These are phyloP conservation scores for Tetrao urogallus DNA, from an alignment of 2,113 vertebrate species.

Conservation along the genomic window DNA sequence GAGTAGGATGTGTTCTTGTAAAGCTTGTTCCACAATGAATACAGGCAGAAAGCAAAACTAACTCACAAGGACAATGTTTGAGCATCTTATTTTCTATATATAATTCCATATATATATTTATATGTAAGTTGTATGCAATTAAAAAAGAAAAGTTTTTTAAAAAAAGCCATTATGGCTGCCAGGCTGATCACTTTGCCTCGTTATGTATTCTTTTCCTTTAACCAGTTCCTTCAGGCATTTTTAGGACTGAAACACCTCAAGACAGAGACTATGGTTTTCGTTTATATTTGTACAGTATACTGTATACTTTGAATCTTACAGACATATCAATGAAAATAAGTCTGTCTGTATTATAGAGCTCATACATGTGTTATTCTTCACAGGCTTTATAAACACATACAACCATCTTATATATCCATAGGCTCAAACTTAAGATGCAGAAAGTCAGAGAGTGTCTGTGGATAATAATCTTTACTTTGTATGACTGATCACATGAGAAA, in stretches of 20 bases:
- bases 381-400: background rate
- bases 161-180: background rate
- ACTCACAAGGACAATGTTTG: background rate
- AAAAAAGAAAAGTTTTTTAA: background rate
- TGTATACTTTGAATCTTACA: background rate
- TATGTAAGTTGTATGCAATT: background rate
- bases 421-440: background rate
- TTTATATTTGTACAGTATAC: background rate
- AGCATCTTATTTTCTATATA: background rate
- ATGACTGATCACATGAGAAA: background rate
- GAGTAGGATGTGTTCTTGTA: background rate
- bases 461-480: background rate
- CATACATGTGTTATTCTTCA: background rate
- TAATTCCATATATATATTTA: background rate
- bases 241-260: background rate
- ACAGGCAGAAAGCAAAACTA: slow-evolving; percentile 3
- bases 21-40: background rate
- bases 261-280: background rate
- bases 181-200: background rate
- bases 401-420: background rate
- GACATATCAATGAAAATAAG: background rate
- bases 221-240: background rate
- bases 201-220: background rate
- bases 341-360: background rate
- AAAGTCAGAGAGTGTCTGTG: background rate